Percentiles rank a stretch among this genome's conserved stretches.
These are phyloP conservation scores for Menidia beryllina DNA, from an alignment of 2,113 vertebrate species.

Conservation along the genomic window DNA sequence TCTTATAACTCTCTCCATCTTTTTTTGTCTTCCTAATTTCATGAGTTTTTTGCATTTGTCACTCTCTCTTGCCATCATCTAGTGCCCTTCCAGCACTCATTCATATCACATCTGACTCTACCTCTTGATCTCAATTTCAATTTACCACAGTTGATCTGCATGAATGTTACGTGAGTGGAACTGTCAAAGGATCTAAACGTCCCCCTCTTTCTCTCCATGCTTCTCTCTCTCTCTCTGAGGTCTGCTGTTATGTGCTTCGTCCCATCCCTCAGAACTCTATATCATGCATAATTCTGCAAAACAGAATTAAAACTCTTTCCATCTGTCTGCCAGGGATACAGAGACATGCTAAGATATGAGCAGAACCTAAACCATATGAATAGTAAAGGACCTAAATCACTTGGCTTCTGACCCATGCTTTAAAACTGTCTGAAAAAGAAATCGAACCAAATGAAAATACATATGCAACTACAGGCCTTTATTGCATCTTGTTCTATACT, in stretches of 20 bases:
- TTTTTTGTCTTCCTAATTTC: constrained; percentile 32
- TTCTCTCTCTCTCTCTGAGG: neutral
- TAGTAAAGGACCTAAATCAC: constrained; percentile 19
- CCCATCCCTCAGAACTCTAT: neutral
- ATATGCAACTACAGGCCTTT: neutral
- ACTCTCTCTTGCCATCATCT: constrained; percentile 30
- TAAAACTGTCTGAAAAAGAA: constrained; percentile 28
- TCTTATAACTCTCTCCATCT: constrained; percentile 33
- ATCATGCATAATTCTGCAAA: constrained; percentile 28
- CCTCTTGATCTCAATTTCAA: constrained; percentile 11
- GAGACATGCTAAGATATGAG: constrained; percentile 10
- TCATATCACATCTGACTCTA: neutral
- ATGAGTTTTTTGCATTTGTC: constrained; percentile 52
- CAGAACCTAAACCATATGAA: constrained; percentile 10
- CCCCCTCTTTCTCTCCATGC: neutral
- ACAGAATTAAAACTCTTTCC: constrained; percentile 45
- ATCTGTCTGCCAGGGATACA: constrained; percentile 23
- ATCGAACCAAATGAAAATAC: neutral
- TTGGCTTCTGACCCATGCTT: constrained; percentile 29
- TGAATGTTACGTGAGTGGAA: constrained; percentile 29
- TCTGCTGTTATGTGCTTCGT: neutral
- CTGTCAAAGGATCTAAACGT: constrained; percentile 9
- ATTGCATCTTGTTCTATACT: neutral
- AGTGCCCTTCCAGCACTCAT: constrained; percentile 3
- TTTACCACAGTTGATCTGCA: constrained; percentile 38